Conservation (phyloP, 37 sponge, comb jelly and placozoan genomes). For the Hexactinellida sp. region DNA sequence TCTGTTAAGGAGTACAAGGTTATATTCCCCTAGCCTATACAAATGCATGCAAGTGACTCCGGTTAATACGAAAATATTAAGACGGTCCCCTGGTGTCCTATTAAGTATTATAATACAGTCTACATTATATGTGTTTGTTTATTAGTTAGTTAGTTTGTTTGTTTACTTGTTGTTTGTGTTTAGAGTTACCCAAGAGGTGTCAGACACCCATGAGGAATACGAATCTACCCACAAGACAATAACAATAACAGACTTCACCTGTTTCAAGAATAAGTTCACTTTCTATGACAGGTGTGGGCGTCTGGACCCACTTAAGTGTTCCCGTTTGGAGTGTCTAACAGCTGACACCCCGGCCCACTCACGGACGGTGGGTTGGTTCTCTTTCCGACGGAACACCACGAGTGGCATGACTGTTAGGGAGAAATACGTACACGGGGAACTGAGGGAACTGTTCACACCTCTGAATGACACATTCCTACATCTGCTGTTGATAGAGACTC, state of each 20-base stretch:
- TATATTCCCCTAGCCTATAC: no score
- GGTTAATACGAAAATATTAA: no score
- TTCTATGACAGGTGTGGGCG: constrained; percentile 37
- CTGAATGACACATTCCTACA: not conserved
- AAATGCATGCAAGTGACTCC: no score
- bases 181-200: constrained; percentile 1
- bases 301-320: not conserved
- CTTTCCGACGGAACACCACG: constrained; percentile 40
- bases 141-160: no score
- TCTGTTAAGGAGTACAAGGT: no score
- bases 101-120: no score
- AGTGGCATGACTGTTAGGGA: constrained; percentile 45
- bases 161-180: no score
- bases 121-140: no score
- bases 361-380: constrained; percentile 66
- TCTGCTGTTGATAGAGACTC: not conserved
- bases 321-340: constrained; percentile 2
- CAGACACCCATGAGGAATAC: not conserved
- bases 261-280: constrained; percentile 17
- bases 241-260: not conserved
- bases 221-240: not conserved
- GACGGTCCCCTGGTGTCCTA: no score
- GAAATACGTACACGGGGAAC: constrained; percentile 31
- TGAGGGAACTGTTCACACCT: constrained; percentile 22
- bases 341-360: not conserved